These are phyloP conservation scores for Drosophila multiciliata DNA, from an alignment of 2,888 invertebrate species.

Conservation along the genomic window DNA sequence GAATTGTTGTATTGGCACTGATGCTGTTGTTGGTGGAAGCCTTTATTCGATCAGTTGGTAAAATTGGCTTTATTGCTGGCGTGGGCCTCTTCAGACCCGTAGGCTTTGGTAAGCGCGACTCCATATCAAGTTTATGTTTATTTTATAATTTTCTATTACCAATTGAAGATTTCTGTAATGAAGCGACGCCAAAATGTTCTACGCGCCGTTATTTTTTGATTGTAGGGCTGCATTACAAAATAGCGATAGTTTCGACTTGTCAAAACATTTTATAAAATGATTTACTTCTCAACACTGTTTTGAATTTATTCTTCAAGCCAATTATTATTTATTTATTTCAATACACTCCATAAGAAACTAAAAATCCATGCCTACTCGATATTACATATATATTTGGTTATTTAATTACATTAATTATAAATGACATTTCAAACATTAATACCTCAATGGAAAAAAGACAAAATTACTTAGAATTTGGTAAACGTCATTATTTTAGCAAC, in stretches of 20 bases:
- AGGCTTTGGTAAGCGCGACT: conserved; percentile 86
- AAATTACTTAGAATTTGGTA: not conserved
- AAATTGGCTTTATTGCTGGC: conserved; percentile 68
- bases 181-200: conserved; percentile 62
- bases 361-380: not conserved
- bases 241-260: conserved; percentile 10
- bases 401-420: not conserved
- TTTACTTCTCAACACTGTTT: conserved; percentile 16
- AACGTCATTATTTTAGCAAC: not conserved
- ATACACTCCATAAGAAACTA: not conserved
- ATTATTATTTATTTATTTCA: not conserved
- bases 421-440: not conserved
- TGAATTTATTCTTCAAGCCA: not conserved
- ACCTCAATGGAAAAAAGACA: not conserved
- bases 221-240: conserved; percentile 37
- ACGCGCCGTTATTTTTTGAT: conserved; percentile 71
- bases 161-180: conserved; percentile 12
- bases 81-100: conserved; percentile 75
- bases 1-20: conserved; percentile 35
- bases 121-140: conserved; percentile 80
- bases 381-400: not conserved
- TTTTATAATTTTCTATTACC: not conserved
- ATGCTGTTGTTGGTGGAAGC: conserved; percentile 29
- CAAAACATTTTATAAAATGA: not conserved
- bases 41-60: conserved; percentile 83